Evolutionary conservation across 2,797 vertebrate species (phyloP), one percentile per base, ranked within the genome.

Genomic region (Gymnothorax javanicus): DNA sequence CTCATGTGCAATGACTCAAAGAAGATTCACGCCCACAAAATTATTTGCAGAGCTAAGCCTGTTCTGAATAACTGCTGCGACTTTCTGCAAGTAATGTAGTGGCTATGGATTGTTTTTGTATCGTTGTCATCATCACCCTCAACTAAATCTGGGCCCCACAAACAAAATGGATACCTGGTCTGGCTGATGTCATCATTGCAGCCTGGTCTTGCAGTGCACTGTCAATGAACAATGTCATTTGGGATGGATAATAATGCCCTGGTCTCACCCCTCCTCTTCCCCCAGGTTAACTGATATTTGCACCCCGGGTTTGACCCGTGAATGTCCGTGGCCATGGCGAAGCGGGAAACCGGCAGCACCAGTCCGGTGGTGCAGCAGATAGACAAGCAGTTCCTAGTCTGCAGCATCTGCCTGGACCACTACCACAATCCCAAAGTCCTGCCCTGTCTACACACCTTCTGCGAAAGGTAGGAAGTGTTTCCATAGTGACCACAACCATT

Each of bases 331-430:
- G 91, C 93, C 91, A 98, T 98, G 97, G 97, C 97, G 0, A 97
- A 97, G 92, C 96, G 95, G 0, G 97, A 97, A 90, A 94, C 95
- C 27, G 97, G 96, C 89, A 95, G 96, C 92, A 95, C 97, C 93
- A 98, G 98, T 92, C 98, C 97, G 0, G 97, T 98, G 93, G 97
- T 98, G 89, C 97, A 97, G 90, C 97, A 98, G 91, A 99, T 99
- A 93, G 98, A 99, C 96, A 97, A 99, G 86, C 98, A 99, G 95
- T 99, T 99, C 91, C 96, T 99, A 92, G 96, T 99, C 83, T 99
- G 98, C 96, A 98, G 98, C 94, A 99, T 99, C 95, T 99, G 98
- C 89, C 95, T 98, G 86, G 98, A 99, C 92, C 97, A 97, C 86
- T 99, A 98, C 92, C 93, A 94, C 92, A 97, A 95, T 92, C 98